Evolutionary conservation across 2,888 invertebrate species (phyloP), one percentile per base, ranked within the genome.

Genomic region (Noctua comes): DNA sequence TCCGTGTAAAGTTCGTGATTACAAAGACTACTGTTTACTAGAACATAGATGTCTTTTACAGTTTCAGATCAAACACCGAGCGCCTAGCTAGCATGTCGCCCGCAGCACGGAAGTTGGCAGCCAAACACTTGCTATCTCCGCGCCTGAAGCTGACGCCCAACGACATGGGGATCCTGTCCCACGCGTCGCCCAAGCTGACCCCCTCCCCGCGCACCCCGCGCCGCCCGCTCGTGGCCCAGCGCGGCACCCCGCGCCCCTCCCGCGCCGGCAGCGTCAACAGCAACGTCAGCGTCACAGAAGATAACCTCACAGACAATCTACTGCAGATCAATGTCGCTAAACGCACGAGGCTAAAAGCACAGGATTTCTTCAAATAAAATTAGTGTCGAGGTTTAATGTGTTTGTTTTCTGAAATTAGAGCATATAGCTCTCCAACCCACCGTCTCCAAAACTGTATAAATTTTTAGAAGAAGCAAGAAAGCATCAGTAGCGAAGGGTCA

Each of bases 81-180:
- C 97, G 99, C 3, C 94, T 99, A 62, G 98, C 98, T 8, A 98
- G 98, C 77, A 98, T 99, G 98, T 99, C 99, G 0, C 99, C 99
- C 0, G 99, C 99, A 0, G 99, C 99, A 0, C 98, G 98, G 85
- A 97, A 98, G 88, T 96, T 99, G 57, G 99, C 99, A 8, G 98
- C 98, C 1, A 96, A 88, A 91, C 97, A 93, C 93, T 97, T 95
- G 89, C 95, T 92, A 31, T 94, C 97, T 84, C 93, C 97, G 66
- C 93, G 97, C 68, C 92, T 97, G 68, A 95, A 94, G 80, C 94
- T 97, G 24, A 96, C 96, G 0, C 95, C 95, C 0, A 93, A 92
- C 83, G 94, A 94, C 82, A 92, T 96, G 91, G 96, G 96, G 0
- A 95, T 91, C 76, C 87, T 90, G 80, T 94, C 92, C 73, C 96